phyloP scores from a whole-genome alignment of 2,888 invertebrate species.

The Drosophila borborema region DNA sequence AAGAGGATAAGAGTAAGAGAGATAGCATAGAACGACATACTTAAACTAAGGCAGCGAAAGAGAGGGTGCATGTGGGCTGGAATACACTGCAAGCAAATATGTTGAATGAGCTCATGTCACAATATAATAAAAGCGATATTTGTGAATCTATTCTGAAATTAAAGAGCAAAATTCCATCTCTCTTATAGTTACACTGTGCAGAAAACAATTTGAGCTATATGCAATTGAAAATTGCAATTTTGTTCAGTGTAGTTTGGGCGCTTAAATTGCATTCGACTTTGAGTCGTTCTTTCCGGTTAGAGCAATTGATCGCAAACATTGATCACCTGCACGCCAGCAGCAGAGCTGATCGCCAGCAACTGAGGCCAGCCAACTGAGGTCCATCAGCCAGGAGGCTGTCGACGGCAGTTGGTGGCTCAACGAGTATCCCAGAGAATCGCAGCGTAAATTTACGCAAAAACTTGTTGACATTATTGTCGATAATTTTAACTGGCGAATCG shows the following conservation, averaged over 20 bases:
- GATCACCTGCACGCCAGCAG: conserved; percentile 66
- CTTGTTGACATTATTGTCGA: conserved; percentile 79
- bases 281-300: conserved; percentile 54
- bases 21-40: conserved; percentile 2
- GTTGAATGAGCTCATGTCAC: not conserved
- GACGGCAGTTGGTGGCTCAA: not conserved
- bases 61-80: conserved; percentile 27
- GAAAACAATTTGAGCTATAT: too few species aligned
- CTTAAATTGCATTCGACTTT: conserved; percentile 58
- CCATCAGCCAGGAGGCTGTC: conserved; percentile 3
- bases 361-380: not conserved
- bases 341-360: conserved; percentile 21
- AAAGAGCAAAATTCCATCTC: too few species aligned
- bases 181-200: too few species aligned
- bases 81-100: conserved; percentile 14
- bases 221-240: too few species aligned
- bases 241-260: conserved; percentile 35
- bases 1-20: conserved; percentile 7
- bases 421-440: conserved; percentile 11
- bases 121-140: not conserved
- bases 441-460: conserved; percentile 54
- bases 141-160: not conserved
- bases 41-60: conserved; percentile 6
- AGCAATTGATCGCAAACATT: conserved; percentile 63
- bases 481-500: conserved; percentile 62